Evolutionary conservation across 2,888 invertebrate genomes (phyloP), one percentile per base, ranked within the genome.

Genomic region (Volucella inflata): DNA sequence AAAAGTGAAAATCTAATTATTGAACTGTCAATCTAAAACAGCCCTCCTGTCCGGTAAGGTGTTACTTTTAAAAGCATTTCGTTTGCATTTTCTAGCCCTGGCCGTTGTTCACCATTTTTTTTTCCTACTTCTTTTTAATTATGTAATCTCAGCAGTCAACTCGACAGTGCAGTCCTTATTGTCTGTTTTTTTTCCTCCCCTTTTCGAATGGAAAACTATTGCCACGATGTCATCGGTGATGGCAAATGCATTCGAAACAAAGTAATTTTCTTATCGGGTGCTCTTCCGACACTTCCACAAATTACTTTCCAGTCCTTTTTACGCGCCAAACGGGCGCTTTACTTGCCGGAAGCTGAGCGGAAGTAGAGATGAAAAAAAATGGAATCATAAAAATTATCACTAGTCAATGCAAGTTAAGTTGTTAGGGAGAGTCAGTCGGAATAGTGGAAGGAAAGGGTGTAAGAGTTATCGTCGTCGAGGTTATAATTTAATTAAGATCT

Each of bases 1-100:
- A 46, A 46, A 67, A 59, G 71, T 51, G 48, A 59, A 67, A 83
- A 77, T 44, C 60, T 60, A 83, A 83, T 83, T 83, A 77, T 77
- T 55, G 71, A 78, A 62, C 70, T 78, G 82, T 62, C 77, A 77
- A 67, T 72, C 77, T 16, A 65, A 72, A 60, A 59, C 59, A 17
- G 42, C 62, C 17, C 8, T 50, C 17, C 40, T 21, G 50, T 42
- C 70, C 11, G n/a, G 40, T 30, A 1, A 38, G 46, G 51, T 48
- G 53, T 62, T 40, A 77, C 53, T 55, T 77, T 17, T 16, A 14
- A 38, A 57, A 48, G 30, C 50, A n/a, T 57, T 42, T 42, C n/a
- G n/a, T 21, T 36, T 4, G 0, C 17, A 48, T 17, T 21, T 30
- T 53, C 40, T 30, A 30, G 30, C 30, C 2, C n/a, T 9, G 6